Evolutionary conservation across 37 sponge, comb jelly and placozoan species (phyloP).

Genomic region (Geodia barretti): DNA sequence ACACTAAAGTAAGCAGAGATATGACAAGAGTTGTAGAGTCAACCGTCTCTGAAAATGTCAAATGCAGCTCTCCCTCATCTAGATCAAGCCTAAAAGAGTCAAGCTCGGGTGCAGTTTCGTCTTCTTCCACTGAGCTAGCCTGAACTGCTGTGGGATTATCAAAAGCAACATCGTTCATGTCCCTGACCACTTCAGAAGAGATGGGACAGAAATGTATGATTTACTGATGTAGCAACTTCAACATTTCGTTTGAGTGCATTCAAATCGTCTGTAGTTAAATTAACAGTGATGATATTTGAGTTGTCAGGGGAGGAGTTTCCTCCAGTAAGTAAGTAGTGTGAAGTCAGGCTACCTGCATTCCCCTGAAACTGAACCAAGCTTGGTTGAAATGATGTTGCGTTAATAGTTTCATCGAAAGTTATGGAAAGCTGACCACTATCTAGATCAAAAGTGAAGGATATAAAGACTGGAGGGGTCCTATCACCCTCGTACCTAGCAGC

Average conservation of each 20-base stretch:
- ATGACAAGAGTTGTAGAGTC: conserved; percentile 71
- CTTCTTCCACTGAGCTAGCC: conserved; percentile 52
- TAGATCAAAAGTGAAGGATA: conserved; percentile 67
- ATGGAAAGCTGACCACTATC: conserved; percentile 56
- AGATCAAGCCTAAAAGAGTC: conserved; percentile 64
- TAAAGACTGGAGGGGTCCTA: conserved; percentile 46
- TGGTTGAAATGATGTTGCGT: conserved; percentile 63
- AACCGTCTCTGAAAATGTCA: conserved; percentile 91
- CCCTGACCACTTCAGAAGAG: conserved; percentile 33
- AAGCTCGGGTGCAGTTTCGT: conserved; percentile 69
- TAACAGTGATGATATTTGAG: conserved; percentile 59
- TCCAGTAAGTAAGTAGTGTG: conserved; percentile 50
- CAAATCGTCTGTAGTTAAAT: conserved; percentile 61
- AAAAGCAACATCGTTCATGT: conserved; percentile 59
- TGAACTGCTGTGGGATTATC: conserved; percentile 26
- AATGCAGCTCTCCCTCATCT: conserved; percentile 44
- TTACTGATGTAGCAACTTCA: conserved; percentile 63
- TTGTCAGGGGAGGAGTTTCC: conserved; percentile 42
- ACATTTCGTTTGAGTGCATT: conserved; percentile 75
- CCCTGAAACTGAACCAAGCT: conserved; percentile 41
- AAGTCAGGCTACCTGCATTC: conserved; percentile 7
- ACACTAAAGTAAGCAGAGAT: conserved; percentile 43
- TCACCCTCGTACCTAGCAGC: conserved; percentile 38
- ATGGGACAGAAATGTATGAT: conserved; percentile 61
- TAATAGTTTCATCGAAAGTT: conserved; percentile 85